Conservation (phyloP, 2,113 vertebrate genomes). For the Illadopsis cleaveri region DNA sequence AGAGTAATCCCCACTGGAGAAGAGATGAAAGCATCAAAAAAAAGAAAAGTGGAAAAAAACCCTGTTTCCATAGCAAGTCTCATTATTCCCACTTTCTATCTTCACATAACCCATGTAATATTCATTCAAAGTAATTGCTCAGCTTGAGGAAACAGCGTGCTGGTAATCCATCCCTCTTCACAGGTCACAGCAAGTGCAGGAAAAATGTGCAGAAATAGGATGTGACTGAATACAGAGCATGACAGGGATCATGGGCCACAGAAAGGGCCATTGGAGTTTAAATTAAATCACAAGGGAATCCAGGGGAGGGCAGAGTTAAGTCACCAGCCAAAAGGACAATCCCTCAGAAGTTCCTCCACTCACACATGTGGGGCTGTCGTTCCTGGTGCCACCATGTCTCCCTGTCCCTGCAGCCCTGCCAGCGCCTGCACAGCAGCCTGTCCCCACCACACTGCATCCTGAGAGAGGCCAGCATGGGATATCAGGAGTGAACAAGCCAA, state of each 20-base stretch:
- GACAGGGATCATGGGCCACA: not conserved
- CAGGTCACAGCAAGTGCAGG: not conserved
- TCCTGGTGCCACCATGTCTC: not conserved
- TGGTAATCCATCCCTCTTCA: not conserved
- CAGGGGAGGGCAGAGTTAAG: not conserved
- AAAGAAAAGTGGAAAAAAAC: not conserved
- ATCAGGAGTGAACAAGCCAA: not conserved
- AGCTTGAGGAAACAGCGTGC: not conserved
- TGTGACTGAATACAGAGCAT: not conserved
- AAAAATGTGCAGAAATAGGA: not conserved
- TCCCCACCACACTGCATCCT: not conserved
- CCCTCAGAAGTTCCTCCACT: fast-evolving
- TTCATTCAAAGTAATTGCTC: not conserved
- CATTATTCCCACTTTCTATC: not conserved
- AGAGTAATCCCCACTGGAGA: not conserved
- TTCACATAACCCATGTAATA: not conserved
- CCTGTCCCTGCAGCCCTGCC: not conserved
- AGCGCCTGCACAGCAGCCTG: not conserved
- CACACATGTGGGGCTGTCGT: not conserved
- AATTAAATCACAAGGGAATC: not conserved
- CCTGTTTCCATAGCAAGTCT: not conserved
- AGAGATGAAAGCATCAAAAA: not conserved
- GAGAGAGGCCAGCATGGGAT: not conserved
- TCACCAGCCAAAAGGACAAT: not conserved
- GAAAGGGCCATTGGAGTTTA: not conserved